Percentiles rank a stretch among this genome's conserved stretches.
Evolutionary conservation across 2,888 invertebrate genomes (phyloP).

Genomic region (Melanotus villosus): DNA sequence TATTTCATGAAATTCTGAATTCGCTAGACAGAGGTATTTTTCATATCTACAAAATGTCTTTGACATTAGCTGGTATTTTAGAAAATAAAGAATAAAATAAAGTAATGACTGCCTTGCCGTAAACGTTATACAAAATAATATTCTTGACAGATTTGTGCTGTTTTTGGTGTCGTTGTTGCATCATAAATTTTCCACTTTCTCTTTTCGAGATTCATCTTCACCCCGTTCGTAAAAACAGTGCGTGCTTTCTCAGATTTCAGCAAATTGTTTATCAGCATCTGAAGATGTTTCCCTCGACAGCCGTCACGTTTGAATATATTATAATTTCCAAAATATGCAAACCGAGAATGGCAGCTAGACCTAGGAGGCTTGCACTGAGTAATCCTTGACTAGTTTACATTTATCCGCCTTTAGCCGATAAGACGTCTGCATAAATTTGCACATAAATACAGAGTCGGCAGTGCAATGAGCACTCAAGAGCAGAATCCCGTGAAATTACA

Average conservation of each 20-base stretch:
- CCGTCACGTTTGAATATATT: constrained; percentile 18
- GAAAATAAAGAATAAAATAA: constrained; percentile 30
- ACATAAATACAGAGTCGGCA: constrained; percentile 47
- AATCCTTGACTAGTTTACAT: constrained; percentile 47
- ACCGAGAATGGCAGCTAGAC: constrained; percentile 37
- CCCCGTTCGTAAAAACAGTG: constrained; percentile 28
- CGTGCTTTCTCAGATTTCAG: constrained; percentile 31
- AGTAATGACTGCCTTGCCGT: constrained; percentile 3
- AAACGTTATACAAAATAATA: constrained; percentile 30
- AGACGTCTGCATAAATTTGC: constrained; percentile 50
- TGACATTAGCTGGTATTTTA: constrained; percentile 6
- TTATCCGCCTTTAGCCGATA: constrained; percentile 50
- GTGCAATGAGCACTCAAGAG: constrained; percentile 44
- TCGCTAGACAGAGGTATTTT: too few species aligned
- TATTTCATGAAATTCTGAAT: too few species aligned
- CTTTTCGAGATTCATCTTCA: constrained; percentile 33
- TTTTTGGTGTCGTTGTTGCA: constrained; percentile 31
- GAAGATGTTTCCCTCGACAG: constrained; percentile 26
- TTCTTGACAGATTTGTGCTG: constrained; percentile 35
- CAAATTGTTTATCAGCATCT: constrained; percentile 30
- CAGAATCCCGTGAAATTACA: constrained; percentile 43
- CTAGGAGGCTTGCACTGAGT: constrained; percentile 33
- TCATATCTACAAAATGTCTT: too few species aligned
- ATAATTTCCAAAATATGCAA: constrained; percentile 36
- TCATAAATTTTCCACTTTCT: constrained; percentile 36